Evolutionary conservation across 1,140 invertebrate species (phyloP), one percentile per base, ranked within the genome.

Genomic region (Hyles vespertilio): DNA sequence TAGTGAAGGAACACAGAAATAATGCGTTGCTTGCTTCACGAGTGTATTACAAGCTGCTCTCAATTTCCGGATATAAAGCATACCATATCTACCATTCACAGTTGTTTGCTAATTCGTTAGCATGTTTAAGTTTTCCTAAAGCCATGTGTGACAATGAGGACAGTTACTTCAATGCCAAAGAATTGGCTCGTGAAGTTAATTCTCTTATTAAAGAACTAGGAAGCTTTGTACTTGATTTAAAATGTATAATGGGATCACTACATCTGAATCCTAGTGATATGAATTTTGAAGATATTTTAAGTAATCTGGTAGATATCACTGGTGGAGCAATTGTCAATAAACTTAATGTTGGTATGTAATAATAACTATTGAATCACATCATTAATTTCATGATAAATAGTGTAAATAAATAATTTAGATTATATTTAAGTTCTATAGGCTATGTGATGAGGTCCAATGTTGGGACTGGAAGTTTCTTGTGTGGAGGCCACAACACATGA

Each of bases 61-160:
- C 72, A 32, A 74, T 88, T 10, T 75, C 85, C 51, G 85, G 85
- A 32, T 84, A 74, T 51, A 86, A 81, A 59, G 81, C 81, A 47
- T 89, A 87, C 52, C 56, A 86, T 59, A 81, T 89, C 33, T 89
- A 89, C 58, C 85, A 89, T 58, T 85, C 84, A n/a, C 85, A 87
- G 70, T 63, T 89, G n/a, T 87, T 87, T 74, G 77, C 74, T 22
- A 70, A 82, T 48, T 82, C 82, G 3, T 67, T 87, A 8, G 55
- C 69, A 32, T 87, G 86, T 58, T 61, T 89, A 3, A 74, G 72
- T 7, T 87, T 74, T 67, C 82, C 84, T 10, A 81, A 80, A 62
- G 51, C 57, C 10, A 69, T 88, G 62, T 81, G 79, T 73, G 79
- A 84, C 5, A 76, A 79, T 61, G 79, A 81, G 53, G 77, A 80